These are phyloP conservation scores for Zaprionus camerounensis DNA, from an alignment of 1,140 invertebrate species.

Conservation along the genomic window DNA sequence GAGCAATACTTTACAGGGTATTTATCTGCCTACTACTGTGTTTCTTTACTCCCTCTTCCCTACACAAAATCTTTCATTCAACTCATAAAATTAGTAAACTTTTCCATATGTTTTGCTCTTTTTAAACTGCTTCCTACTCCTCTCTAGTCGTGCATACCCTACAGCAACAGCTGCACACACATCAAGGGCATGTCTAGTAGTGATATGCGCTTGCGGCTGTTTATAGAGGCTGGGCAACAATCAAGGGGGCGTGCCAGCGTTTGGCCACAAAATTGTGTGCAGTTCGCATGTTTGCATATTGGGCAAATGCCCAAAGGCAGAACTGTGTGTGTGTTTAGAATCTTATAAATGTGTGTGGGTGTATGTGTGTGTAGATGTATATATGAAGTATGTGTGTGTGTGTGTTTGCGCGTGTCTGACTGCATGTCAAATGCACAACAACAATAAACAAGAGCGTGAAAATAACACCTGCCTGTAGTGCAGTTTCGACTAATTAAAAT, in stretches of 20 bases:
- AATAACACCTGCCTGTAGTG: slow-evolving; percentile 61
- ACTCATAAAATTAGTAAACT: background rate
- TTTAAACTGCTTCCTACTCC: too few relatives aligned
- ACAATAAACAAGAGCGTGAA: slow-evolving; percentile 52
- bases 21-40: background rate
- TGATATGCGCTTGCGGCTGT: slow-evolving; percentile 15
- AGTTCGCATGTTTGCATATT: slow-evolving; percentile 47
- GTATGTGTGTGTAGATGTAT: slow-evolving; percentile 1
- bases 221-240: background rate
- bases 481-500: slow-evolving; percentile 69
- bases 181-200: background rate
- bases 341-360: too few relatives aligned
- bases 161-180: background rate
- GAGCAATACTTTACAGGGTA: background rate
- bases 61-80: background rate
- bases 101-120: background rate
- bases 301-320: slow-evolving; percentile 29
- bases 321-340: slow-evolving; percentile 9
- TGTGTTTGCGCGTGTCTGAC: slow-evolving; percentile 9
- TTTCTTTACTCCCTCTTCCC: background rate
- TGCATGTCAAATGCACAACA: slow-evolving; percentile 46
- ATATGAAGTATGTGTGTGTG: slow-evolving; percentile 3
- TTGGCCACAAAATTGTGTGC: slow-evolving; percentile 48
- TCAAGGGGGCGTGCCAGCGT: slow-evolving; percentile 15
- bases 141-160: background rate